Evolutionary conservation across 1,140 invertebrate species (phyloP), one percentile per base, ranked within the genome.

Genomic region (Choristoneura fumiferana): DNA sequence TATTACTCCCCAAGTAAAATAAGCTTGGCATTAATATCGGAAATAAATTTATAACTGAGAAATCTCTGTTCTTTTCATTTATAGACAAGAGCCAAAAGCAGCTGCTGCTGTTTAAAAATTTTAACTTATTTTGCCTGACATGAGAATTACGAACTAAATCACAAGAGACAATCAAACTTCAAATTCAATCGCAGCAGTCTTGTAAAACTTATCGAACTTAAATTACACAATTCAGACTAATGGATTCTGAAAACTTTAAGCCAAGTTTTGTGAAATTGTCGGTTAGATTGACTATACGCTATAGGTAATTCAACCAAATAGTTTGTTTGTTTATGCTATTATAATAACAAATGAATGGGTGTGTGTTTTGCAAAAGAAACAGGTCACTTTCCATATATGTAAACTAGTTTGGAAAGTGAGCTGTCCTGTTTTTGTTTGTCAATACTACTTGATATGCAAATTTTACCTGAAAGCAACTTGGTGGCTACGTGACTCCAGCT

Each of bases 401-500:
- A n/a, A n/a, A n/a, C n/a, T n/a, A n/a, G n/a, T n/a, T n/a, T n/a
- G n/a, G n/a, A 29, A 29, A 29, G 6, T 29, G 22, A 6, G 2
- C 6, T 29, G 6, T 29, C 6, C 22, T 29, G 22, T 29, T 29
- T n/a, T 2, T 29, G 22, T 29, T 2, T 29, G 22, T 2, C 6
- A 29, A 29, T 3, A 29, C n/a, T 29, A 29, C 22, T 10, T 10
- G 9, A 1, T 37, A 8, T 1, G 9, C 3, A 37, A 18, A 8
- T 8, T 15, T 10, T 87, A 95, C 94, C 94, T 87, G 94, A 93
- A 40, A 95, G 92, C 78, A 95, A 91, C 75, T 94, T 95, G 5
- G 95, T 96, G 14, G 95, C 95, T 39, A 95, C 93, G 63, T 93
- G 93, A 82, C 96, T 95, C 95, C 95, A 96, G 22, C 94, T 94